Base-by-base conservation (phyloP, 2,113 vertebrate species). In the Hypanus sabinus region DNA sequence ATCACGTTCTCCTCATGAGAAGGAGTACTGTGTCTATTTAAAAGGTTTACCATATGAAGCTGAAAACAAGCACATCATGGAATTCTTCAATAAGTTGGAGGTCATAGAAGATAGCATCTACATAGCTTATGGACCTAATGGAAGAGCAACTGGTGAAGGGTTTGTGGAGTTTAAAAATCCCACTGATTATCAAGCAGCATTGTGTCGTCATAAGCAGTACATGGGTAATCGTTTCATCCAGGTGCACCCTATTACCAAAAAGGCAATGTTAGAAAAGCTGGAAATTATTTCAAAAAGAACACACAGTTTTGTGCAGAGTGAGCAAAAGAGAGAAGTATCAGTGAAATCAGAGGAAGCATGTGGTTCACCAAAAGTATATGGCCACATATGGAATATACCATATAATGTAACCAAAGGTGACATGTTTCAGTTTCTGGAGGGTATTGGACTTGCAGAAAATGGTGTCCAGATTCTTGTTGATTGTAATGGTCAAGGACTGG, bases 191-290 rank as follows among this genome's bases (percentile, higher is more conserved):
- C 99, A 99, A 95, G 96, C 96, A 95, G 99, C 98, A 94, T 96
- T 99, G 2, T 97, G 98, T 94, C 98, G 98, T 95, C 98, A 99
- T 96, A 99, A 99, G 97, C 99, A 99, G 94, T 99, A 99, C 95
- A 99, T 99, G 98, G 99, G 99, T 73, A 98, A 97, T 95, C 98
- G 99, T 60, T 99, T 99, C 94, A 99, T 99, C 95, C 98, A 99
- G 94, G 99, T 99, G 94, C 99, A 99, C 95, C 98, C 98, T 30
- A 98, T 99, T 95, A 98, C 97, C 95, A 98, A 98, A 94, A 99
- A 99, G 95, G 98, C 97, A 94, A 99, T 99, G 98, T 95, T 98
- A 95, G 99, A 99, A 96, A 99, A 99, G 95, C 98, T 99, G 95
- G 98, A 99, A 94, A 33, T 95, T 60, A 99, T 99, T 95, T 97